Conservation (phyloP, 2,797 vertebrate genomes). For the Pteronotus mesoamericanus region DNA sequence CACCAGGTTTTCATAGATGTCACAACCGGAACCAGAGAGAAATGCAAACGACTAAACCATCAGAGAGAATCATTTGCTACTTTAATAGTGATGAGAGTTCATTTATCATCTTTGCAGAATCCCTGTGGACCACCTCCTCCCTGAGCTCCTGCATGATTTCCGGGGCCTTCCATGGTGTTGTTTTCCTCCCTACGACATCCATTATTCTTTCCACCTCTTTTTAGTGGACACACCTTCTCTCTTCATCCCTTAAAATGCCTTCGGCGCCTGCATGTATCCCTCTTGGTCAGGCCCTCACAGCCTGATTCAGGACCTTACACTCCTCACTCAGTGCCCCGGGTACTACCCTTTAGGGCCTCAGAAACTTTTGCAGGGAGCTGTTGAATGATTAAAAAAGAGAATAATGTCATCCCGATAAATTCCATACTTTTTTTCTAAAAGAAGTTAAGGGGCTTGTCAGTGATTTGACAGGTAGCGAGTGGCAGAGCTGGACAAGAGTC, state of each 20-base stretch:
- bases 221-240: neutral
- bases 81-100: neutral
- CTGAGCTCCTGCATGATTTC: accelerated
- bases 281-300: neutral
- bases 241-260: neutral
- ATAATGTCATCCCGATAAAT: neutral
- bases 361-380: neutral
- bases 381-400: too few species aligned
- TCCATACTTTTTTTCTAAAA: neutral
- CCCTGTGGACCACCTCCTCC: too few species aligned
- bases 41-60: neutral
- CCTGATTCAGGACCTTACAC: neutral
- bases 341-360: neutral
- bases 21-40: neutral
- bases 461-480: neutral
- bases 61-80: neutral
- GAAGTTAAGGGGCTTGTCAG: neutral
- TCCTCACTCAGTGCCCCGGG: neutral
- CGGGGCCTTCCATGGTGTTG: accelerated
- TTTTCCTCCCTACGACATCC: neutral
- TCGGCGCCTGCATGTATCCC: neutral
- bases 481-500: neutral
- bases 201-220: neutral
- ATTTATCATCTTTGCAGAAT: too few species aligned
- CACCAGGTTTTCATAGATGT: neutral